Conservation (phyloP, 64 coral and sea anemone genomes). For the Montipora capricornis region DNA sequence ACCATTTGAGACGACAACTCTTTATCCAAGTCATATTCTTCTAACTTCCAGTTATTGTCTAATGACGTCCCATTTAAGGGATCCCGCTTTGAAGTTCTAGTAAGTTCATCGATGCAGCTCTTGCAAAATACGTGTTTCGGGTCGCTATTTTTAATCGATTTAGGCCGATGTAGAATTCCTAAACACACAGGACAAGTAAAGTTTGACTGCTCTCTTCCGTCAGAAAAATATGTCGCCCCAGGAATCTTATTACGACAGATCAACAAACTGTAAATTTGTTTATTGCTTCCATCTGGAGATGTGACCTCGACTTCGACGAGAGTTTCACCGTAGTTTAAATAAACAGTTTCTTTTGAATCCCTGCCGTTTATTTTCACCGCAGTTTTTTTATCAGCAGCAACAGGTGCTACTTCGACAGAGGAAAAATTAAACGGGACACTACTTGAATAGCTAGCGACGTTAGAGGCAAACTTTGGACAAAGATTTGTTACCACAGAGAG, state of each 20-base stretch:
- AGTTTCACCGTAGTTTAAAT: conserved; percentile 86
- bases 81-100: conserved; percentile 90
- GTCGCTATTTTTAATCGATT: conserved; percentile 73
- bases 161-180: conserved; percentile 80
- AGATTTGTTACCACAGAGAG: too few species aligned
- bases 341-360: conserved; percentile 60
- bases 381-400: conserved; percentile 83
- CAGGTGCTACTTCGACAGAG: conserved; percentile 67
- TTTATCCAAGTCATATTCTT: conserved; percentile 81
- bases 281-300: conserved; percentile 80
- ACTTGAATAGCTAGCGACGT: too few species aligned
- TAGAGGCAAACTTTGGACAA: too few species aligned
- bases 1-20: conserved; percentile 58
- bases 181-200: conserved; percentile 92
- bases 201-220: conserved; percentile 37
- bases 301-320: conserved; percentile 84
- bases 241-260: conserved; percentile 69
- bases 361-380: conserved; percentile 69
- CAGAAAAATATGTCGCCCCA: conserved; percentile 59
- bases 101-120: conserved; percentile 90
- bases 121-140: conserved; percentile 93
- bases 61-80: conserved; percentile 79
- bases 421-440: not conserved
- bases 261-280: conserved; percentile 62
- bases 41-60: conserved; percentile 68